phyloP scores from a whole-genome alignment of 2,797 vertebrate species.

The Yasuhikotakia modesta region DNA sequence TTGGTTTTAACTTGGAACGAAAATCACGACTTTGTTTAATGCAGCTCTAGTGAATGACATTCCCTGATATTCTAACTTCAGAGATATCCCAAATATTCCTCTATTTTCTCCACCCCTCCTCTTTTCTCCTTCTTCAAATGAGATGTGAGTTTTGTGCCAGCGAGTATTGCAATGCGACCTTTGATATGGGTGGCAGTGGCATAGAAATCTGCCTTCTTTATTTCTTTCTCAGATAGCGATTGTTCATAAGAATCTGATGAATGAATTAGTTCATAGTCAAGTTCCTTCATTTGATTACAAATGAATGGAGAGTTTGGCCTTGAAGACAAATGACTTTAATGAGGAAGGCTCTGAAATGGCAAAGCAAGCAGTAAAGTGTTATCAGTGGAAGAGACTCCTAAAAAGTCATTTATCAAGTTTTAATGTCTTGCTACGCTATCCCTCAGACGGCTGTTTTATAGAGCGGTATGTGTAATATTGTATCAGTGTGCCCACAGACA shows the following conservation, averaged over 20 bases:
- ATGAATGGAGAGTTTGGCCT: conserved; percentile 44
- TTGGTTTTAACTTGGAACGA: background rate
- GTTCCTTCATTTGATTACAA: conserved; percentile 52
- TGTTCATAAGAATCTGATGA: conserved; percentile 49
- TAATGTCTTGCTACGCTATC: conserved; percentile 31
- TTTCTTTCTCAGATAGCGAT: conserved; percentile 40
- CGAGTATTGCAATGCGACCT: conserved; percentile 8
- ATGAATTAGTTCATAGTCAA: conserved; percentile 39
- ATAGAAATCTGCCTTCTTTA: conserved; percentile 34
- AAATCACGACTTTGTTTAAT: conserved; percentile 2
- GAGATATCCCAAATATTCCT: conserved; percentile 28
- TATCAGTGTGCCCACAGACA: background rate
- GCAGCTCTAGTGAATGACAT: conserved; percentile 32
- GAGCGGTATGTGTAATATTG: background rate
- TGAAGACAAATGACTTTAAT: conserved; percentile 49
- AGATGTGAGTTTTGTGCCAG: conserved; percentile 43
- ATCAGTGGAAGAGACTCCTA: conserved; percentile 44
- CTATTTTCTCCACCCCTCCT: conserved; percentile 3
- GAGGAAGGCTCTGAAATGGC: conserved; percentile 45
- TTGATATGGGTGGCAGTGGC: conserved; percentile 28
- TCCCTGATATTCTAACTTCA: conserved; percentile 7
- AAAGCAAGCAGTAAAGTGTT: conserved; percentile 48
- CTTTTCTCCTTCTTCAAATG: conserved; percentile 16
- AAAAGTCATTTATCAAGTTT: conserved; percentile 47
- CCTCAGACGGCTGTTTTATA: conserved; percentile 27